These are phyloP conservation scores for Aix galericulata DNA, from an alignment of 2,113 vertebrate species.

Conservation along the genomic window DNA sequence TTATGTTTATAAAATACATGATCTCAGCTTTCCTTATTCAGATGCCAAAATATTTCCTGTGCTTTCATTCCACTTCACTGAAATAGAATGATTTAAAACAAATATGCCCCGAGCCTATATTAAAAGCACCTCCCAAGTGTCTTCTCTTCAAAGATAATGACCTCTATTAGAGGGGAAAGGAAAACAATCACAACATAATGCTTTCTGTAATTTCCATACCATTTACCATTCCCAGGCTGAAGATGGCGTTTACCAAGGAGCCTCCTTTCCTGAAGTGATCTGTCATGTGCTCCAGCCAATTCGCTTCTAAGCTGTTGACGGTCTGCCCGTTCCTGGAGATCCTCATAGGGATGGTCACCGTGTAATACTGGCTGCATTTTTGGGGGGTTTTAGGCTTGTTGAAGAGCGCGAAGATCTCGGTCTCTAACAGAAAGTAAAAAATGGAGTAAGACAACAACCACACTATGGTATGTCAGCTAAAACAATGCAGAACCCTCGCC, in stretches of 20 bases:
- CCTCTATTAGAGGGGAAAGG: background rate
- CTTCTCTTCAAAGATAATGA: conserved; percentile 45
- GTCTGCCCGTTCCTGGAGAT: conserved; percentile 85
- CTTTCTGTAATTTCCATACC: conserved; percentile 77
- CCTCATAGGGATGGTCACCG: conserved; percentile 90
- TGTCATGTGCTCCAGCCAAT: conserved; percentile 98
- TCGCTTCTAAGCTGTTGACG: conserved; percentile 88
- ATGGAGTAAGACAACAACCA: background rate
- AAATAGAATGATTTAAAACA: conserved; percentile 37
- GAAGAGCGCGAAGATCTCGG: conserved; percentile 89
- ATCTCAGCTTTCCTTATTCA: conserved; percentile 18
- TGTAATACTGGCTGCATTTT: conserved; percentile 87
- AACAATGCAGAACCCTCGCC: background rate
- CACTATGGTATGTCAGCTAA: background rate
- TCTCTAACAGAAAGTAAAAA: conserved; percentile 69
- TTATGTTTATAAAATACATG: conserved; percentile 2
- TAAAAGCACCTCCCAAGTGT: conserved; percentile 30
- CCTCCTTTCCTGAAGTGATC: conserved; percentile 97
- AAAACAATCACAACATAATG: conserved; percentile 23
- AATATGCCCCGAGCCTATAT: background rate
- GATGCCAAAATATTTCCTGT: conserved; percentile 46
- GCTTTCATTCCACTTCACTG: conserved; percentile 1
- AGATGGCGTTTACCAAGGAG: conserved; percentile 90
- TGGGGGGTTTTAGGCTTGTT: conserved; percentile 86
- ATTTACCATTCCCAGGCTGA: conserved; percentile 84